Conservation (phyloP, 2,113 vertebrate genomes). For the Anoplopoma fimbria region DNA sequence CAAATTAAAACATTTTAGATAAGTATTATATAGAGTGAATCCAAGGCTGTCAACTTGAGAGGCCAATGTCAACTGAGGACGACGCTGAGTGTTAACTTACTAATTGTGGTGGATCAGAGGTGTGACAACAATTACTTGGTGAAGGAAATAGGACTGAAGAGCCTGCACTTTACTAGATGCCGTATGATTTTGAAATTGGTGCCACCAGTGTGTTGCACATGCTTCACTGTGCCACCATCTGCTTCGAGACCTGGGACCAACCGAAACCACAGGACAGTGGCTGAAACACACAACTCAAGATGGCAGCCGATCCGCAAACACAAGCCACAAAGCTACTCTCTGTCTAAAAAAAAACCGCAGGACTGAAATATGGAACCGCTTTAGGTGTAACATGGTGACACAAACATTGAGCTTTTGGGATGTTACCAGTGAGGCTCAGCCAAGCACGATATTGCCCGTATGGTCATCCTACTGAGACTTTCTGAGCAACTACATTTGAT, state of each 20-base stretch:
- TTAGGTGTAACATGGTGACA: conserved; percentile 70
- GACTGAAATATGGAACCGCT: conserved; percentile 58
- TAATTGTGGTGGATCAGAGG: conserved; percentile 56
- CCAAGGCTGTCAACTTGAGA: background rate
- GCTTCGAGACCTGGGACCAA: conserved; percentile 62
- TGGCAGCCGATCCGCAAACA: conserved; percentile 61
- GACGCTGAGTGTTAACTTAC: conserved; percentile 15
- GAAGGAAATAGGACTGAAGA: conserved; percentile 45
- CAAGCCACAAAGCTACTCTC: conserved; percentile 52
- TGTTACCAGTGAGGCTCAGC: conserved; percentile 44
- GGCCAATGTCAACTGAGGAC: conserved; percentile 3
- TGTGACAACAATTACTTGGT: conserved; percentile 29
- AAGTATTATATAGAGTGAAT: background rate
- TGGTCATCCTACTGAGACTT: conserved; percentile 58
- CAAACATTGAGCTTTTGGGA: conserved; percentile 55
- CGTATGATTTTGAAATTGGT: conserved; percentile 64
- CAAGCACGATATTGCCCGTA: conserved; percentile 56
- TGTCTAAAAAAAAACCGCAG: conserved; percentile 45
- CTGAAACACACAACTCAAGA: conserved; percentile 68
- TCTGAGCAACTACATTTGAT: conserved; percentile 56
- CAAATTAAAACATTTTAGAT: background rate
- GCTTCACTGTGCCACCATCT: conserved; percentile 81
- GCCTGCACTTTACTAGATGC: conserved; percentile 39
- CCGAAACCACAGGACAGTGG: conserved; percentile 69
- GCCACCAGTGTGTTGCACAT: conserved; percentile 55